Conservation (phyloP, 2,888 invertebrate species). For the Mesorhabditis belari region DNA sequence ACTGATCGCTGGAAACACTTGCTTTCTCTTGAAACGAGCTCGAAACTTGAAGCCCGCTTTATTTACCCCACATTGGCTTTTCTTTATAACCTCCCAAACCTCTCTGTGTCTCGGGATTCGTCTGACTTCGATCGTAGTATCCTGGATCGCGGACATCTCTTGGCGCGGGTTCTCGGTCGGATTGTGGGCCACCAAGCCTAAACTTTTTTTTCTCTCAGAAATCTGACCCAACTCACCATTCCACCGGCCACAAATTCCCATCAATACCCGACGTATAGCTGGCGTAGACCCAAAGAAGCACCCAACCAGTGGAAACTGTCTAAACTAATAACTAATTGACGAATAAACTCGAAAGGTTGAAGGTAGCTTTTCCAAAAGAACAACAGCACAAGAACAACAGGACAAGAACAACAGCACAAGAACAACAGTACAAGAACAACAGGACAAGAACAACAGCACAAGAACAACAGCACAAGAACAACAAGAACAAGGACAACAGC, state of each 20-base stretch:
- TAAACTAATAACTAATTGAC: neutral
- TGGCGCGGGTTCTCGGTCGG: conserved; percentile 14
- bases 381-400: neutral
- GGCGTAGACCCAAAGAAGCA: conserved; percentile 29
- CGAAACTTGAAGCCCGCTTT: neutral
- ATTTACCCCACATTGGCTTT: neutral
- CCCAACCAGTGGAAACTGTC: conserved; percentile 28
- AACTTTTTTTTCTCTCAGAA: neutral
- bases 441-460: neutral
- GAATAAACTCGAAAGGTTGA: neutral
- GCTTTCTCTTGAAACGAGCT: neutral
- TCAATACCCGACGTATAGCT: conserved; percentile 19
- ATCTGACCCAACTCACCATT: conserved; percentile 9
- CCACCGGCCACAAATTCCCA: conserved; percentile 28
- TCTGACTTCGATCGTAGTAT: conserved; percentile 27
- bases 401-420: neutral
- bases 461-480: too few species aligned
- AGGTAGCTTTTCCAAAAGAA: neutral
- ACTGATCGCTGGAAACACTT: conserved; percentile 22
- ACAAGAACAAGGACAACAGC: too few species aligned
- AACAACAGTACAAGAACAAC: neutral
- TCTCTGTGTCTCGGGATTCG: conserved; percentile 26
- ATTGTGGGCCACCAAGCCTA: conserved; percentile 22
- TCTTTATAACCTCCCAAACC: conserved; percentile 8
- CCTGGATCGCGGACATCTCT: conserved; percentile 17